Evolutionary conservation across 2,888 invertebrate species (phyloP).

Genomic region (Lottia scabra): DNA sequence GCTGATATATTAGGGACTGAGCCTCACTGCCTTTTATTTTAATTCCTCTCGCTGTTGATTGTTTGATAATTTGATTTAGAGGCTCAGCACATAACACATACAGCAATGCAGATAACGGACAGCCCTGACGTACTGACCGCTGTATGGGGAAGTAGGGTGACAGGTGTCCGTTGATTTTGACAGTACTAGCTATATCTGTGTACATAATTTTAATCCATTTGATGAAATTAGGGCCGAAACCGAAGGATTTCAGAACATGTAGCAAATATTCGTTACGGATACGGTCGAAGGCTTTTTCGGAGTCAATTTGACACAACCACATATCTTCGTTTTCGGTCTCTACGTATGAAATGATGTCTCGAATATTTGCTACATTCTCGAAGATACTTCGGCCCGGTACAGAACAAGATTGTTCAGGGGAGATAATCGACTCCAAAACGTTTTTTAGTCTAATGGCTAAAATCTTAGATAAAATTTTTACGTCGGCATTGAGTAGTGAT

Average conservation of each 20-base stretch:
- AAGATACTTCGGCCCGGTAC: constrained; percentile 36
- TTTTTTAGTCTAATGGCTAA: constrained; percentile 28
- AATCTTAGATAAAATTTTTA: constrained; percentile 39
- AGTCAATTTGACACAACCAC: constrained; percentile 37
- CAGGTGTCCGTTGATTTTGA: constrained; percentile 34
- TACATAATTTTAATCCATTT: constrained; percentile 13
- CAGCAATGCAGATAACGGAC: neutral
- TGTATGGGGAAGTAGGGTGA: constrained; percentile 11
- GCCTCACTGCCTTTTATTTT: too few relatives aligned
- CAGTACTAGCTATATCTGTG: constrained; percentile 25
- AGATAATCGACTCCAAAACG: constrained; percentile 29
- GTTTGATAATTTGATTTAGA: neutral
- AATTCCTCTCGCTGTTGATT: neutral
- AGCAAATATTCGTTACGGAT: constrained; percentile 36
- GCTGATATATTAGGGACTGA: too few relatives aligned
- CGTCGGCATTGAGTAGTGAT: constrained; percentile 37
- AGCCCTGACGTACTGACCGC: neutral
- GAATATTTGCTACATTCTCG: constrained; percentile 36
- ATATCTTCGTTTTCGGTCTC: constrained; percentile 31
- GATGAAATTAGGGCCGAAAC: constrained; percentile 7
- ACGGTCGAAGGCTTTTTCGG: constrained; percentile 44
- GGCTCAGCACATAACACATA: neutral
- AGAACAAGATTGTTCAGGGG: constrained; percentile 38
- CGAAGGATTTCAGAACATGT: constrained; percentile 6
- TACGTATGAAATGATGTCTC: constrained; percentile 35